Conservation (phyloP, 2,113 vertebrate species). For the Deroptyus accipitrinus region DNA sequence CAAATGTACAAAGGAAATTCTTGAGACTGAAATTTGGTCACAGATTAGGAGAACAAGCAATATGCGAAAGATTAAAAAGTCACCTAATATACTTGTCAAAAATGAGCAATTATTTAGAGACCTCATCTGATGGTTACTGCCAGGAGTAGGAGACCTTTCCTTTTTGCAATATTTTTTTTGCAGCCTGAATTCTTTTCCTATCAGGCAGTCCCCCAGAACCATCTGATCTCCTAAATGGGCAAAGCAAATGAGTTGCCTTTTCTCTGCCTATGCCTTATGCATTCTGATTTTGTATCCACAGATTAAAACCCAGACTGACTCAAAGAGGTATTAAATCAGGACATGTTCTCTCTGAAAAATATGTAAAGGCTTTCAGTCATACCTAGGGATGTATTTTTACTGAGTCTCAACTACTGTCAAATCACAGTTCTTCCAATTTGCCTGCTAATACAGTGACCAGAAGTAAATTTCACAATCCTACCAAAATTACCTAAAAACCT, state of each 20-base stretch:
- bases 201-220: background rate
- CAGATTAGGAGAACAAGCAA: background rate
- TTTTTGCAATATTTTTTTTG: background rate
- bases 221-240: conserved; percentile 16
- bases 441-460: background rate
- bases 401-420: background rate
- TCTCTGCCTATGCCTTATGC: background rate
- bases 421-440: background rate
- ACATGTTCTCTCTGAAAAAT: background rate
- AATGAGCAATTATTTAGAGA: background rate
- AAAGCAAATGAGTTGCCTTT: conserved; percentile 21
- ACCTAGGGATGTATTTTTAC: background rate
- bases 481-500: background rate
- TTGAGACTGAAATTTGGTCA: background rate
- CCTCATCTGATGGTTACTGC: background rate
- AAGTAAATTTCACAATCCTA: background rate
- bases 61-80: background rate
- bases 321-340: background rate
- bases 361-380: background rate
- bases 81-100: background rate
- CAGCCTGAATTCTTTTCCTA: background rate
- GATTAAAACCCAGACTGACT: background rate
- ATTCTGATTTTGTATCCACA: background rate
- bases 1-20: background rate
- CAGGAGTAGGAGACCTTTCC: background rate